phyloP scores from a whole-genome alignment of 2,797 vertebrate species.

The Ptychadena robeensis region DNA sequence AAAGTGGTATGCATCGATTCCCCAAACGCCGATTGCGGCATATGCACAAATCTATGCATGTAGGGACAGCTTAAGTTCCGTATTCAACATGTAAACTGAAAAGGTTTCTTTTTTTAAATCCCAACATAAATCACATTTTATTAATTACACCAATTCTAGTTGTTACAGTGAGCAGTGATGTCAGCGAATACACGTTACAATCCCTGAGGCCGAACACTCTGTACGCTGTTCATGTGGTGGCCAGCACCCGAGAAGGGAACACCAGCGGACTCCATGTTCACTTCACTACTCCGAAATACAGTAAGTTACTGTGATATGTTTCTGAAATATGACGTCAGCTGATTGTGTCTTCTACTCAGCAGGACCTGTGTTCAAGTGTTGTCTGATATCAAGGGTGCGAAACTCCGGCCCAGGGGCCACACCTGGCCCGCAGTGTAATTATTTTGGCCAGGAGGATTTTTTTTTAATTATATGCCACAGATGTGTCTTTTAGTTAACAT shows the following conservation, averaged over 20 bases:
- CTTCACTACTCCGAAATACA: constrained; percentile 71
- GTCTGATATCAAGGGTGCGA: no score
- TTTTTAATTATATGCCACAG: no score
- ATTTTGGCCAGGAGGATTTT: no score
- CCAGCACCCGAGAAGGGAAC: constrained; percentile 71
- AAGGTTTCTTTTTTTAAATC: not conserved
- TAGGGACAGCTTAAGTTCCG: no score
- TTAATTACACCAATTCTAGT: constrained; percentile 54
- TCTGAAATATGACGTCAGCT: not conserved
- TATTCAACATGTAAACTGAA: not conserved
- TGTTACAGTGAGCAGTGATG: constrained; percentile 67
- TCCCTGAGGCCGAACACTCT: constrained; percentile 68
- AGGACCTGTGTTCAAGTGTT: not conserved
- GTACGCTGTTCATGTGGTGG: constrained; percentile 71
- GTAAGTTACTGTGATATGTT: constrained; percentile 67
- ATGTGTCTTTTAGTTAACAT: no score
- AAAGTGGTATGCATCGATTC: no score
- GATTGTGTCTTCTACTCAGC: not conserved
- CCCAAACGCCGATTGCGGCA: no score
- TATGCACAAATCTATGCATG: no score
- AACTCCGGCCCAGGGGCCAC: no score
- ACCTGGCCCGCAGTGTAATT: no score
- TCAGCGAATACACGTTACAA: constrained; percentile 67
- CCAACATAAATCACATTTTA: no score
- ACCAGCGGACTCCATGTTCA: constrained; percentile 58